phyloP scores from a whole-genome alignment of 1,140 invertebrate species.

The Panulirus ornatus region DNA sequence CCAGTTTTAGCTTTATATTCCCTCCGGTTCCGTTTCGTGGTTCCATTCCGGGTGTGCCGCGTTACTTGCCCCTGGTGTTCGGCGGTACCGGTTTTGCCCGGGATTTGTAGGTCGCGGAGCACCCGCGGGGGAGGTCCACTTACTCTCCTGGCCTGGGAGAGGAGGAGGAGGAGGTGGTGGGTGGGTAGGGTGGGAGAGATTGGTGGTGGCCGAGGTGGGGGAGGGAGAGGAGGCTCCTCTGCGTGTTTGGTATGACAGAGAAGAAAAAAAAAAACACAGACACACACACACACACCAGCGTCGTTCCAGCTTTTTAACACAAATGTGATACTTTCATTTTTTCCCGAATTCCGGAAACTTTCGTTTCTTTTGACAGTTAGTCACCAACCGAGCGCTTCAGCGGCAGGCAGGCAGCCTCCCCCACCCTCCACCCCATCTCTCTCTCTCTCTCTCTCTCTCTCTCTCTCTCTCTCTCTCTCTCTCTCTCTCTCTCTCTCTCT shows the following conservation, averaged over 20 bases:
- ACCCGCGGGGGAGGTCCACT: slow-evolving; percentile 14
- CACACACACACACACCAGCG: too few species aligned
- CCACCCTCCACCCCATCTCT: too few species aligned
- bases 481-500: background rate
- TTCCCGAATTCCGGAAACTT: background rate
- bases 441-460: too few species aligned
- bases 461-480: slow-evolving; percentile 8
- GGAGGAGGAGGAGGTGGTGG: background rate
- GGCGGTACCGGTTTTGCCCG: slow-evolving; percentile 25
- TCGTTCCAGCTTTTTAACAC: background rate
- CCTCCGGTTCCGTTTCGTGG: background rate
- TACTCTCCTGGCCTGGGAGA: too few species aligned
- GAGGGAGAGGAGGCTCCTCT: background rate
- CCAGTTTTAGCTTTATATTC: background rate
- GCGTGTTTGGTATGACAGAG: too few species aligned
- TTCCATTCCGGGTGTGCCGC: background rate
- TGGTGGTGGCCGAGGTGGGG: too few species aligned
- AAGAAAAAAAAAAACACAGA: too few species aligned
- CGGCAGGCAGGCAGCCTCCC: too few species aligned
- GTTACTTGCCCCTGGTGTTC: slow-evolving; percentile 13
- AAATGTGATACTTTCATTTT: background rate
- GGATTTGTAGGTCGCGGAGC: slow-evolving; percentile 33
- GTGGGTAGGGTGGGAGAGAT: background rate
- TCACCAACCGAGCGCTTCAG: too few species aligned
- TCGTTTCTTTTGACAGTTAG: background rate